A percentile compares a stretch with the other conserved stretches of the same genome.
Conservation (phyloP, 2,113 vertebrate species). For the Myotis brandtii region DNA sequence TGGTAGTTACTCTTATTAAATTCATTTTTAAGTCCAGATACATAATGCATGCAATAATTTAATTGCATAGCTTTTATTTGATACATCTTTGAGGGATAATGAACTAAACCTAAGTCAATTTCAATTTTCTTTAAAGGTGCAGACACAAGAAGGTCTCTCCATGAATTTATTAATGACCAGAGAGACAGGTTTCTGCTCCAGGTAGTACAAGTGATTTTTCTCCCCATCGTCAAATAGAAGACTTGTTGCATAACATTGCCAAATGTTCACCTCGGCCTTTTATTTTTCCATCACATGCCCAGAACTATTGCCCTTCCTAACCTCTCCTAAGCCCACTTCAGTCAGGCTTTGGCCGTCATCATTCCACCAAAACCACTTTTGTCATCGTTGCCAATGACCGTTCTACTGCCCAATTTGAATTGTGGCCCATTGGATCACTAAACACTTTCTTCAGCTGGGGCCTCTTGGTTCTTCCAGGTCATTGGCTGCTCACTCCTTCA, state of each 20-base stretch:
- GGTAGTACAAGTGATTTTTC: constrained; percentile 78
- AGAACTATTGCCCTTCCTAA: background rate
- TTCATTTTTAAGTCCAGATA: background rate
- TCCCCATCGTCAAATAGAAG: background rate
- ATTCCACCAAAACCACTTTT: background rate
- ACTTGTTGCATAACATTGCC: background rate
- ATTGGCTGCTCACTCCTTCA: background rate
- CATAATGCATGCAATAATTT: background rate
- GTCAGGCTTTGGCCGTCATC: background rate
- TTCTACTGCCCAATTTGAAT: background rate
- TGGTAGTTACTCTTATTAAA: background rate
- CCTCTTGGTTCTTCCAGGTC: background rate
- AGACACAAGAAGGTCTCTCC: constrained; percentile 73
- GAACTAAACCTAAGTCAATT: constrained; percentile 53
- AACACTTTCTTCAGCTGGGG: background rate
- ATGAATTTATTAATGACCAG: constrained; percentile 82
- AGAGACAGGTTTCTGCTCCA: constrained; percentile 83
- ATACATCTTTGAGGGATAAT: background rate
- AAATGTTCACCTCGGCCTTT: background rate
- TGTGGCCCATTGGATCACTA: background rate
- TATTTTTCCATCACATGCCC: background rate
- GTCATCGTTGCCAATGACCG: background rate
- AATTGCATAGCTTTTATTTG: background rate
- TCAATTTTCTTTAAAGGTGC: constrained; percentile 77
- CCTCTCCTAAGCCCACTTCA: background rate